These are phyloP conservation scores for Coelogynopora nodosa DNA, from an alignment of 2,888 invertebrate species.

Conservation along the genomic window DNA sequence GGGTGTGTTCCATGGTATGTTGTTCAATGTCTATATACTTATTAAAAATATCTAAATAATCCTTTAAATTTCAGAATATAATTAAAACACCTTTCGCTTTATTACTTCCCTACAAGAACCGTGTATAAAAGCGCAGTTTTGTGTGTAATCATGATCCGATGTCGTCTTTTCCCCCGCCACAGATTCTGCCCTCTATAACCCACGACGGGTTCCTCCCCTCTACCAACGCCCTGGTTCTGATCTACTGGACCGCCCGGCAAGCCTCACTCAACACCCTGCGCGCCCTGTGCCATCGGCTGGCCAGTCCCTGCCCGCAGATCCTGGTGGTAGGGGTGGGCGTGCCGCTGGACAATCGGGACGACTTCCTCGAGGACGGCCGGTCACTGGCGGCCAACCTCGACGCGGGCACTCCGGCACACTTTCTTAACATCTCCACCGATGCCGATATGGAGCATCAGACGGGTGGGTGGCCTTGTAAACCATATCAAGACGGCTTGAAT, in stretches of 20 bases:
- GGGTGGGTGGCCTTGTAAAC: not conserved
- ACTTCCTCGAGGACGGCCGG: not conserved
- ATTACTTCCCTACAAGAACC: too few species aligned
- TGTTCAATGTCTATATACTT: too few species aligned
- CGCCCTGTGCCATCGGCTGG: not conserved
- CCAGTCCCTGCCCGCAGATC: not conserved
- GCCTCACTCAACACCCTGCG: not conserved
- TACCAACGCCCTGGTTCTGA: not conserved
- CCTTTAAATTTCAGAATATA: too few species aligned
- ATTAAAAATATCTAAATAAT: too few species aligned
- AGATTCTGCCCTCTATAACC: not conserved
- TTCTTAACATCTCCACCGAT: not conserved
- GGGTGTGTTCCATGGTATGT: too few species aligned
- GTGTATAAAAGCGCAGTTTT: too few species aligned
- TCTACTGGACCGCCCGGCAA: not conserved
- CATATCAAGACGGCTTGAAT: too few species aligned
- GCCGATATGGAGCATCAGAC: not conserved
- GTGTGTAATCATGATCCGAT: too few species aligned
- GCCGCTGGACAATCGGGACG: not conserved
- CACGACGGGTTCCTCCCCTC: not conserved
- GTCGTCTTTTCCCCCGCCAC: not conserved
- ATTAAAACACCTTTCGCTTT: too few species aligned
- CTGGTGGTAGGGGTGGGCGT: slow-evolving; percentile 13
- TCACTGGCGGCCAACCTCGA: not conserved
- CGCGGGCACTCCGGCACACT: not conserved